Evolutionary conservation across 1,140 invertebrate species (phyloP), one percentile per base, ranked within the genome.

Genomic region (Eurosta solidaginis): DNA sequence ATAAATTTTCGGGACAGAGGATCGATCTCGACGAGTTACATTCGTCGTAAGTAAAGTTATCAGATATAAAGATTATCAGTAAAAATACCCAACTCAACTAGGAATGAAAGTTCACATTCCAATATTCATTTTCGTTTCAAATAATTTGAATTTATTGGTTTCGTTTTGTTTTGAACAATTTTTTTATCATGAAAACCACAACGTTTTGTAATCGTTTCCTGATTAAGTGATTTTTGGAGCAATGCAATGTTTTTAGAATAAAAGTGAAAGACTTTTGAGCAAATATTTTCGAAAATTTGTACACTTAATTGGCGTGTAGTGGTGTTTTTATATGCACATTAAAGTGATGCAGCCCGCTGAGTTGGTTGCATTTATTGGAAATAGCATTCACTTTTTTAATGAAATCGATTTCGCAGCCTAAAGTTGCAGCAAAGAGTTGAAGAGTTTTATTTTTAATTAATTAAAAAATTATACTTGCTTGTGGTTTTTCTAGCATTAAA

Each of bases 341-440:
- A n/a, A n/a, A n/a, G n/a, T n/a, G n/a, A n/a, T n/a, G n/a, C n/a
- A n/a, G n/a, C n/a, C n/a, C n/a, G n/a, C n/a, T n/a, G n/a, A n/a
- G n/a, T n/a, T n/a, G n/a, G n/a, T n/a, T n/a, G n/a, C n/a, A n/a
- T n/a, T n/a, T n/a, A n/a, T n/a, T n/a, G n/a, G n/a, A n/a, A n/a
- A 20, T 12, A 22, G 59, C 59, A 68, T 40, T 68, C 59, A 68
- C 36, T 68, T n/a, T n/a, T 68, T 68, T 42, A 40, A 40, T 68
- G 59, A 68, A 68, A 68, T 40, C 59, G 36, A 40, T 68, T 68
- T 68, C 59, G 40, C 33, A 68, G 59, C 36, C 59, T 17, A 68
- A 36, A 40, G 59, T 33, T 40, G 7, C 22, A 20, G 22, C 10
- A 33, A 68, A 68, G 40, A 68, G 29, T n/a, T 2, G 14, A 68